A percentile compares a stretch with the other conserved stretches of the same genome.
These are phyloP conservation scores for Calonectris borealis DNA, from an alignment of 2,113 vertebrate genomes.

Conservation along the genomic window DNA sequence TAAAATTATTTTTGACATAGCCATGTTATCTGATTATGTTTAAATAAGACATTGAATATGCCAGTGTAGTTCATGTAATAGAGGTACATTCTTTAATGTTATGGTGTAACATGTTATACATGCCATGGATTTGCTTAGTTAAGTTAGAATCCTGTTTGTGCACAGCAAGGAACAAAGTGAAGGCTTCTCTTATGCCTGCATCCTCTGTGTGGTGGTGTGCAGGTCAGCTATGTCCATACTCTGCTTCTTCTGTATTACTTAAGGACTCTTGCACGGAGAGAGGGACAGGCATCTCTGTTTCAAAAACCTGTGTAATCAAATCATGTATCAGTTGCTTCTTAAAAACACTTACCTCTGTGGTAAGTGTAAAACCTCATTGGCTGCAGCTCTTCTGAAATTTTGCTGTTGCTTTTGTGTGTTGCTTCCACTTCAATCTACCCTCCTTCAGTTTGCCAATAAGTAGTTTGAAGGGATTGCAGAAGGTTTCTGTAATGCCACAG, in stretches of 20 bases:
- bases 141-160: neutral
- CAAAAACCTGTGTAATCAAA: neutral
- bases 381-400: neutral
- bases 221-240: fast-evolving
- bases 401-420: neutral
- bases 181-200: neutral
- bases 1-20: neutral
- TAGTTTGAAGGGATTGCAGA: neutral
- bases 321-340: neutral
- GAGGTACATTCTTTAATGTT: neutral
- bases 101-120: fast-evolving
- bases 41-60: neutral
- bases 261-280: neutral
- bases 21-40: neutral
- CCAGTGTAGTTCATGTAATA: neutral
- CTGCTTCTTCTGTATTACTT: neutral
- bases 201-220: neutral
- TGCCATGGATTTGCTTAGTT: neutral
- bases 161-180: neutral
- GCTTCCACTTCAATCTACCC: neutral
- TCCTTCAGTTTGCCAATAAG: neutral
- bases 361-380: neutral
- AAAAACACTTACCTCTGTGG: neutral
- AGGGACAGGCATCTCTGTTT: neutral
- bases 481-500: neutral